phyloP scores from a whole-genome alignment of 2,888 invertebrate species.

The Caenorhabditis sp. region DNA sequence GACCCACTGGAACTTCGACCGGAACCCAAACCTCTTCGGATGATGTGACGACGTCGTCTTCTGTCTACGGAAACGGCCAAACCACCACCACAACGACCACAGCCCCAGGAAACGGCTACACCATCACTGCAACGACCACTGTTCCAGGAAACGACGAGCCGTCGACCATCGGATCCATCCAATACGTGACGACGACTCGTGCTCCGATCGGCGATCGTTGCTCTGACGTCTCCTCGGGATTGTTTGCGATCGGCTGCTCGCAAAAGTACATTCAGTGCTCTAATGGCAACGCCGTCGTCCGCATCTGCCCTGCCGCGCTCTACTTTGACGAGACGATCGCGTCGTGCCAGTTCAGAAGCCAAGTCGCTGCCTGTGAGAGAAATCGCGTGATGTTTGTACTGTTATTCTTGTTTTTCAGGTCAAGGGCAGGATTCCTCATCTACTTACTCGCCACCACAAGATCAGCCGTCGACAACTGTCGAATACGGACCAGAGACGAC shows the following conservation, averaged over 20 bases:
- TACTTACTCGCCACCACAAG: slow-evolving; percentile 4
- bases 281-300: slow-evolving; percentile 35
- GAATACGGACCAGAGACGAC: background rate
- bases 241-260: slow-evolving; percentile 46
- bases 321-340: slow-evolving; percentile 23
- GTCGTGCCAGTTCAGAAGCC: slow-evolving; percentile 18
- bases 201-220: slow-evolving; percentile 34
- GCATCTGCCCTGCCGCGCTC: slow-evolving; percentile 14
- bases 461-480: background rate
- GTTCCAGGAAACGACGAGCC: slow-evolving; percentile 13
- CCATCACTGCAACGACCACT: background rate
- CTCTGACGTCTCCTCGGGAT: background rate
- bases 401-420: background rate
- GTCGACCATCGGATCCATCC: too few relatives aligned
- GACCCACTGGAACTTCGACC: background rate
- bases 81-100: background rate
- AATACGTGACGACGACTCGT: slow-evolving; percentile 2
- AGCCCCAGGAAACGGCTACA: background rate
- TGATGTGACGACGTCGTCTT: background rate
- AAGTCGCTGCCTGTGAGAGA: slow-evolving; percentile 29
- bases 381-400: background rate
- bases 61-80: slow-evolving; percentile 1
- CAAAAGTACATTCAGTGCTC: slow-evolving; percentile 51
- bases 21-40: background rate
- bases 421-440: background rate